phyloP scores from a whole-genome alignment of 2,888 invertebrate genomes.

The Eremobia ochroleuca region DNA sequence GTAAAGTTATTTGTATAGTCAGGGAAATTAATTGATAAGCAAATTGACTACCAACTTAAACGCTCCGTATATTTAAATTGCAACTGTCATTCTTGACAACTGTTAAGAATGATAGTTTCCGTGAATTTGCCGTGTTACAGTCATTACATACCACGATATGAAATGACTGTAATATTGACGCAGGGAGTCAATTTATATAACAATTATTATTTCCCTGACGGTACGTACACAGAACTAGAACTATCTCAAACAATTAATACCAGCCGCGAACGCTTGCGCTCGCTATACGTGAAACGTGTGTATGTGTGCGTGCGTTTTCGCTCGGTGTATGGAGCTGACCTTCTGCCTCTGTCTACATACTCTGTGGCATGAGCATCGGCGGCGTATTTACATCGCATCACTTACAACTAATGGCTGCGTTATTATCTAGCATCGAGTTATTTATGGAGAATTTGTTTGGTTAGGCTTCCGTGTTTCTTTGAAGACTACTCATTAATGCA shows the following conservation, averaged over 20 bases:
- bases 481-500: constrained; percentile 1
- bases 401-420: constrained; percentile 49
- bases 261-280: background rate
- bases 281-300: background rate
- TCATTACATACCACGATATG: too few species aligned
- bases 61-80: background rate
- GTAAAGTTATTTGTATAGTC: background rate
- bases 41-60: background rate
- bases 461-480: constrained; percentile 47
- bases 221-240: background rate
- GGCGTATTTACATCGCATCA: constrained; percentile 48
- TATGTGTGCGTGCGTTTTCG: background rate
- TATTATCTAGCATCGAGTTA: constrained; percentile 62
- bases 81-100: background rate
- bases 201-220: background rate
- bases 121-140: too few species aligned
- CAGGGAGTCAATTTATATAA: too few species aligned
- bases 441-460: constrained; percentile 52
- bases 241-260: background rate
- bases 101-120: too few species aligned
- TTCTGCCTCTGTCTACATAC: background rate
- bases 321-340: background rate
- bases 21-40: background rate
- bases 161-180: too few species aligned
- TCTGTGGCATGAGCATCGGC: constrained; percentile 13